Base-by-base conservation (phyloP, 2,888 invertebrate genomes). In the Smittia sp. region DNA sequence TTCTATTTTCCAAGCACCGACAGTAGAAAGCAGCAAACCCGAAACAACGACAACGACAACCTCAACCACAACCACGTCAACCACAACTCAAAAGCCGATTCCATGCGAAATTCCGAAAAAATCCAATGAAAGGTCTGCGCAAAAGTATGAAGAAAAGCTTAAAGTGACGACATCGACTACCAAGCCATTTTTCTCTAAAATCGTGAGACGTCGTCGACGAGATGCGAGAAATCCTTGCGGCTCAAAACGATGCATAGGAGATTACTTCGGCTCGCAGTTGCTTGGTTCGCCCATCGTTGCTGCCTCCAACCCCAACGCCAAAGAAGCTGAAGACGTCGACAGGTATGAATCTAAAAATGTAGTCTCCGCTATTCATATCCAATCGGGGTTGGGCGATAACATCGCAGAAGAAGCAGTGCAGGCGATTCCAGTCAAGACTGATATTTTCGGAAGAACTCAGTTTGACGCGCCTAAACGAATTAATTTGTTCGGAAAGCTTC, bases 71-170 rank as follows among this genome's bases (percentile, higher is more conserved):
- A 72, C 58, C 2, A 13, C 41, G 20, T 11, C 27, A 18, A 32
- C 70, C 0, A 72, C 70, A 58, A 27, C 68, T 27, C n/a, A 32
- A 66, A 15, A 32, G 27, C 32, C 65, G 13, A 67, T 3, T 6
- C 41, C 15, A 46, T 24, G 24, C 7, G 22, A 24, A 68, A 9
- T 27, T 1, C 7, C 41, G 7, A 69, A 25, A 32, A 58, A 58
- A 58, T 22, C 58, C 24, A 32, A 18, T 54, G 70, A 54, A 70
- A 70, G 32, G 11, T 32, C 70, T 3, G 39, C 32, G 25, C 20
- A 69, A 25, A n/a, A 46, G 24, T 6, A 20, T 24, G 52, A 52
- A 70, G 24, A 20, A 69, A 70, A 9, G 1, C 11, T 3, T 27
- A 54, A 54, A 27, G 18, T 15, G 32, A 18, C 25, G 66, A 66